Evolutionary conservation across 2,797 vertebrate genomes (phyloP).

Genomic region (Falco concolor): DNA sequence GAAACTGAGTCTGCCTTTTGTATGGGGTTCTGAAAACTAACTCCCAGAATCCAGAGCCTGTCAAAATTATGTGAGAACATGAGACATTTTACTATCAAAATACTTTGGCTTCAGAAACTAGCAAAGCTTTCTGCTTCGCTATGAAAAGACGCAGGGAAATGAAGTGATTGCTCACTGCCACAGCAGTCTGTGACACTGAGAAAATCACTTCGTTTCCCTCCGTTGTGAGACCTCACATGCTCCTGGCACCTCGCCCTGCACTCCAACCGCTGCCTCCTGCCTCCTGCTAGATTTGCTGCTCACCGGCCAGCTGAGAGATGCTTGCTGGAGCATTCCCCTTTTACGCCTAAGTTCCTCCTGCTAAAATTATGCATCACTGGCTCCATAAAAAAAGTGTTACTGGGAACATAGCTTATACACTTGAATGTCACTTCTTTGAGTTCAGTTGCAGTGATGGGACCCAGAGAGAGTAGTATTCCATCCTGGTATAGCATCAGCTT

Average conservation of each 20-base stretch:
- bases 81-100: conserved; percentile 32
- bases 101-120: conserved; percentile 38
- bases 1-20: conserved; percentile 40
- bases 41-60: conserved; percentile 22
- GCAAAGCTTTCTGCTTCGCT: background rate
- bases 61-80: conserved; percentile 43
- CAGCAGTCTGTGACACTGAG: background rate
- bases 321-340: background rate
- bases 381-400: background rate
- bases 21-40: conserved; percentile 1
- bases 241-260: background rate
- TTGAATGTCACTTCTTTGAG: background rate
- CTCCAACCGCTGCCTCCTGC: background rate
- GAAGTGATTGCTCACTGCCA: background rate
- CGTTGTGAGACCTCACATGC: background rate
- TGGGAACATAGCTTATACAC: background rate
- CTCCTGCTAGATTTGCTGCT: background rate
- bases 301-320: background rate
- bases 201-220: background rate
- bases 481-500: background rate
- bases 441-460: background rate
- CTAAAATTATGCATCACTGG: background rate
- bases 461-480: background rate
- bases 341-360: background rate
- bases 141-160: background rate